A percentile compares a stretch with the other conserved stretches of the same genome.
Conservation (phyloP, 2,888 invertebrate genomes). For the Dichetophora obliterata region DNA sequence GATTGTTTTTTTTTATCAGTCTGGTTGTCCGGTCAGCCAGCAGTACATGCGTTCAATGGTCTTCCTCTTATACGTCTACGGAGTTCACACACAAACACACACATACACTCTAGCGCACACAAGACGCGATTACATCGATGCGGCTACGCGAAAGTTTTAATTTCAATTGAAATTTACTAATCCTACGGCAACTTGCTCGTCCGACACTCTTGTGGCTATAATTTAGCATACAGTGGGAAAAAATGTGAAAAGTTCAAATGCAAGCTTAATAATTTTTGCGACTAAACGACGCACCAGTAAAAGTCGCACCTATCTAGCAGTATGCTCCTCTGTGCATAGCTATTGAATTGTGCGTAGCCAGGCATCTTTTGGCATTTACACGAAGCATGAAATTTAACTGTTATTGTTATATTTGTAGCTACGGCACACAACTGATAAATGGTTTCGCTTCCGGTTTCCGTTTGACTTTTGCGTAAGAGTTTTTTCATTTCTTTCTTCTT, state of each 20-base stretch:
- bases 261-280: too few relatives aligned
- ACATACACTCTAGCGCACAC: not conserved
- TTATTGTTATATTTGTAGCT: not conserved
- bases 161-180: not conserved
- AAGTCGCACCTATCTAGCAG: too few relatives aligned
- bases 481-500: not conserved
- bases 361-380: conserved; percentile 15
- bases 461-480: conserved; percentile 27
- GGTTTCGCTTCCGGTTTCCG: conserved; percentile 42
- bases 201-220: not conserved
- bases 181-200: too few relatives aligned
- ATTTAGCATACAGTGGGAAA: not conserved
- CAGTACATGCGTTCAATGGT: not conserved
- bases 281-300: too few relatives aligned
- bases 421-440: conserved; percentile 39
- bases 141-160: conserved; percentile 23
- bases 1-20: not conserved
- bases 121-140: conserved; percentile 19
- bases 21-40: not conserved
- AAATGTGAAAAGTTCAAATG: not conserved
- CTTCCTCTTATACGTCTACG: not conserved
- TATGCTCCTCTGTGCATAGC: conserved; percentile 1
- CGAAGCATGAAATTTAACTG: not conserved
- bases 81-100: not conserved
- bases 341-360: conserved; percentile 1